A percentile compares a stretch with the other conserved stretches of the same genome.
Evolutionary conservation across 1,140 invertebrate species (phyloP).

Genomic region (Micrasema minimum): DNA sequence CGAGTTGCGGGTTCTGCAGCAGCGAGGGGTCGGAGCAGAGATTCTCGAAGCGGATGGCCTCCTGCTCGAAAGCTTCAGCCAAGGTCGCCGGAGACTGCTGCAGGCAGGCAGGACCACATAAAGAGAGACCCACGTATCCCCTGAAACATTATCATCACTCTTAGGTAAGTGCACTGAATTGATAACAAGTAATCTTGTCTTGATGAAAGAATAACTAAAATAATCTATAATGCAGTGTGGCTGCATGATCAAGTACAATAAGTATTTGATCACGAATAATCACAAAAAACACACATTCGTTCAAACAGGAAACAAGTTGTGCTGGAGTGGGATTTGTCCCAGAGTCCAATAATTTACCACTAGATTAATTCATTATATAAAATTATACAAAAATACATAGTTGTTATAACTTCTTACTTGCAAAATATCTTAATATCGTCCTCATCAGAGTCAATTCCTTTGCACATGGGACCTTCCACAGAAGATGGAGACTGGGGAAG

Average conservation of each 20-base stretch:
- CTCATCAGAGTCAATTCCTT: constrained; percentile 83
- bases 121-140: constrained; percentile 49
- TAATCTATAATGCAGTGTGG: too few species aligned
- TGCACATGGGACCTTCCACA: constrained; percentile 80
- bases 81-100: constrained; percentile 44
- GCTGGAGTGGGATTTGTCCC: too few species aligned
- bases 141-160: constrained; percentile 32
- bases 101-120: constrained; percentile 45
- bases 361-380: too few species aligned
- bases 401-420: constrained; percentile 67
- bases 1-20: constrained; percentile 85
- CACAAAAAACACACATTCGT: too few species aligned
- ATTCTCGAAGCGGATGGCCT: constrained; percentile 84
- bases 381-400: too few species aligned
- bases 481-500: constrained; percentile 93
- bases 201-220: too few species aligned
- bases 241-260: too few species aligned
- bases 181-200: too few species aligned
- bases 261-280: too few species aligned
- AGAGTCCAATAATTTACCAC: too few species aligned
- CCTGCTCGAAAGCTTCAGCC: constrained; percentile 76
- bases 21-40: constrained; percentile 83
- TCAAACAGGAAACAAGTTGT: too few species aligned
- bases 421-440: constrained; percentile 78
- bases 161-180: too few species aligned